Percentiles rank a stretch among this genome's conserved stretches.
phyloP scores from a whole-genome alignment of 2,888 invertebrate genomes.

The Pasiphila rectangulata region DNA sequence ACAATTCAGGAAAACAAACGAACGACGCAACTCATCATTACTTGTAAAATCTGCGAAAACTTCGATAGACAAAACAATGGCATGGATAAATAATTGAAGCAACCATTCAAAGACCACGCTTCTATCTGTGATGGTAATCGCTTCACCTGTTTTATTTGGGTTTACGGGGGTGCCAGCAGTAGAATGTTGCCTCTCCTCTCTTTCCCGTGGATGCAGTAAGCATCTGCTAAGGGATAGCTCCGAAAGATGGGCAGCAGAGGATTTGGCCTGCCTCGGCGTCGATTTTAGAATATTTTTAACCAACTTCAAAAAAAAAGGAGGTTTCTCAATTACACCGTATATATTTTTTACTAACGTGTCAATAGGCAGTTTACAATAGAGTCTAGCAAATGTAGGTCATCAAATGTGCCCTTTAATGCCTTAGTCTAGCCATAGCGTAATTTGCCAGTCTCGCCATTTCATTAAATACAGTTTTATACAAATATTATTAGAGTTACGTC shows the following conservation, averaged over 20 bases:
- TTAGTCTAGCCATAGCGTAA: constrained; percentile 19
- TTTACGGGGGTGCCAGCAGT: too few species aligned
- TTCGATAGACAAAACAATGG: not conserved
- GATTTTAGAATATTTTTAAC: too few species aligned
- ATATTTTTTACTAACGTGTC: constrained; percentile 1
- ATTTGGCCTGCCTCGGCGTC: too few species aligned
- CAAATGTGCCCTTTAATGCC: constrained; percentile 5
- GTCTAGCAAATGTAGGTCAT: constrained; percentile 6
- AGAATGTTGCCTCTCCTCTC: too few species aligned
- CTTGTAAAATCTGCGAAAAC: not conserved
- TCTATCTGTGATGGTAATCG: too few species aligned
- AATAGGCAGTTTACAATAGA: constrained; percentile 6
- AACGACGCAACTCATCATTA: not conserved
- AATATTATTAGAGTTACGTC: not conserved
- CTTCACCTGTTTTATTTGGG: too few species aligned
- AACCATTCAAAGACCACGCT: too few species aligned
- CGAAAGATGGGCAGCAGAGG: too few species aligned
- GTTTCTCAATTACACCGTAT: not conserved
- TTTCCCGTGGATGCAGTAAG: too few species aligned
- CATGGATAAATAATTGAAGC: too few species aligned
- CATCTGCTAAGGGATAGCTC: too few species aligned
- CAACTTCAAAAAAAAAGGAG: not conserved
- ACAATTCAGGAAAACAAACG: constrained; percentile 14
- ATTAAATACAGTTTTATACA: not conserved
- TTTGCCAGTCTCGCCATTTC: constrained; percentile 1